Conservation (phyloP, 2,797 vertebrate species). For the Sitta carolinensis region DNA sequence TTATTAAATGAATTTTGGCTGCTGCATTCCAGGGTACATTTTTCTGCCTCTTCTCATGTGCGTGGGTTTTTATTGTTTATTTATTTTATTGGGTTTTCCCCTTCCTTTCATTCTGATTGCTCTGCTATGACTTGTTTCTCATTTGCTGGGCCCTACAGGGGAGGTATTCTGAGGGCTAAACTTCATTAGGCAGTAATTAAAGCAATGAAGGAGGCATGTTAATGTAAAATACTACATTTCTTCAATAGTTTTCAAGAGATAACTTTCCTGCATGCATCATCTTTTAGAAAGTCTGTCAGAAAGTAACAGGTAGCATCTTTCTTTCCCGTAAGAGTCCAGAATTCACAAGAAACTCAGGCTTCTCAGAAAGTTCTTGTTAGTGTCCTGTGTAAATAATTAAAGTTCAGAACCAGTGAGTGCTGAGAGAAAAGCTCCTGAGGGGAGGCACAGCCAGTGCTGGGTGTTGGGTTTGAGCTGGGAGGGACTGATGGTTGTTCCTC, state of each 20-base stretch:
- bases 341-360: neutral
- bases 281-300: neutral
- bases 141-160: neutral
- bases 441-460: neutral
- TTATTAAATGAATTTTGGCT: neutral
- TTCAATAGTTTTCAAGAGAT: neutral
- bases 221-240: neutral
- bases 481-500: neutral
- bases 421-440: neutral
- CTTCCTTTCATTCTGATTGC: neutral
- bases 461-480: neutral
- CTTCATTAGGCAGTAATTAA: constrained; percentile 17
- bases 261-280: neutral
- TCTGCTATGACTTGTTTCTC: neutral
- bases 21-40: neutral
- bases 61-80: neutral
- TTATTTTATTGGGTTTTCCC: neutral
- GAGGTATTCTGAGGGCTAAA: neutral
- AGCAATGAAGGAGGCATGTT: neutral
- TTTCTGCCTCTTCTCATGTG: neutral
- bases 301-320: neutral
- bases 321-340: neutral
- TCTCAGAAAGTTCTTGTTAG: neutral
- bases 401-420: neutral
- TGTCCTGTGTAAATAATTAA: neutral